Evolutionary conservation across 1,140 invertebrate species (phyloP).

Genomic region (Temnothorax curvispinosus): DNA sequence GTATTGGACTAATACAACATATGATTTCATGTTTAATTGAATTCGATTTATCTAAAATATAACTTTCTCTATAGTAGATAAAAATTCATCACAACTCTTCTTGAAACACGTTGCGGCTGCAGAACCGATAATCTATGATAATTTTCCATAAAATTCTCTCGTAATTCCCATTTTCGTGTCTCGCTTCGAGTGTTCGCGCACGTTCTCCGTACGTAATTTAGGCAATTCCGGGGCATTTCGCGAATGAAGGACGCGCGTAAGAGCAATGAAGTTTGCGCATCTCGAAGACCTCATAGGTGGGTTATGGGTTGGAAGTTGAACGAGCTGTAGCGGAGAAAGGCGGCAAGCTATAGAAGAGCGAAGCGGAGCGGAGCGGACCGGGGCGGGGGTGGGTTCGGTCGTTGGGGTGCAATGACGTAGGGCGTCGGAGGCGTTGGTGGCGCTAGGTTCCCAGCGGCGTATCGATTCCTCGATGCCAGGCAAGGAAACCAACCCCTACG

Average conservation of each 20-base stretch:
- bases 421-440: slow-evolving; percentile 82
- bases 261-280: slow-evolving; percentile 47
- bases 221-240: slow-evolving; percentile 16
- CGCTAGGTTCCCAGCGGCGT: slow-evolving; percentile 83
- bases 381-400: slow-evolving; percentile 70
- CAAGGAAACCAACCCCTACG: slow-evolving; percentile 76
- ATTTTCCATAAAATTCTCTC: neutral
- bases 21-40: neutral
- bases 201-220: slow-evolving; percentile 31
- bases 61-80: neutral
- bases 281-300: slow-evolving; percentile 29
- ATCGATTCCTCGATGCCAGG: slow-evolving; percentile 81
- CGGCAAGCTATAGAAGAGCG: slow-evolving; percentile 27
- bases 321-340: slow-evolving; percentile 33
- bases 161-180: neutral
- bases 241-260: slow-evolving; percentile 33
- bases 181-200: neutral
- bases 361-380: slow-evolving; percentile 6
- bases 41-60: neutral
- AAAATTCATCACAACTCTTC: neutral
- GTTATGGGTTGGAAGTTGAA: slow-evolving; percentile 64
- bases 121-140: neutral
- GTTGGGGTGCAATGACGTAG: slow-evolving; percentile 82
- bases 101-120: neutral
- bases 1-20: neutral